Base-by-base conservation (phyloP, 2,888 invertebrate species). In the Julus scanicus region DNA sequence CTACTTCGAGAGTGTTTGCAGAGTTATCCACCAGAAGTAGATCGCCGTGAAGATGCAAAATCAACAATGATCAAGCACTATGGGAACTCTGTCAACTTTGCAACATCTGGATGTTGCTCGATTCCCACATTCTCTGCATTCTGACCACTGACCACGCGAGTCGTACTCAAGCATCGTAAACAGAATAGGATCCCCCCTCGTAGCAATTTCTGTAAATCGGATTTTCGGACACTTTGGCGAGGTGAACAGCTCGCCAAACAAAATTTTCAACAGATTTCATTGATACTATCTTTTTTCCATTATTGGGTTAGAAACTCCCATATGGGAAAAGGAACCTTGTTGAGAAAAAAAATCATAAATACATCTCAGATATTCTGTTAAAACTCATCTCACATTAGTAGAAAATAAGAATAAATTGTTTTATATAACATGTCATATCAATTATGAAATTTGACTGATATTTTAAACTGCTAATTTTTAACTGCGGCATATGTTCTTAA, bases 11-110 rank as follows among this genome's bases (percentile, higher is more conserved):
- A 80, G 80, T 80, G 20, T 37, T 80, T 80, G 80, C 80, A 29
- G 80, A 80, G 37, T 80, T 37, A 80, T 80, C 80, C 80, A 29
- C 80, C 80, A 80, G 37, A 80, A 80, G 80, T 80, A 29, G 37
- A 29, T 37, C 37, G 80, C 80, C 29, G 29, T 80, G 29, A 29
- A 80, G 11, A 13, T 2, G 80, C 80, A 80, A 80, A 80, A 37
- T 80, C 80, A 80, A 80, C 80, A 80, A 80, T 80, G 80, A 80
- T 37, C 80, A 37, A 6, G 80, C 80, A 80, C 80, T 11, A 37
- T 13, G 20, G 29, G 80, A 80, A 13, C 80, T 80, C 37, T 13
- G 37, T 80, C 80, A 80, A 80, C 80, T 37, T 13, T 1, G 13
- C 37, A 80, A 80, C 80, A 80, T 80, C 80, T 80, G 80, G 80